These are phyloP conservation scores for Simalia tracyae DNA, from an alignment of 2,797 vertebrate species.

Conservation along the genomic window DNA sequence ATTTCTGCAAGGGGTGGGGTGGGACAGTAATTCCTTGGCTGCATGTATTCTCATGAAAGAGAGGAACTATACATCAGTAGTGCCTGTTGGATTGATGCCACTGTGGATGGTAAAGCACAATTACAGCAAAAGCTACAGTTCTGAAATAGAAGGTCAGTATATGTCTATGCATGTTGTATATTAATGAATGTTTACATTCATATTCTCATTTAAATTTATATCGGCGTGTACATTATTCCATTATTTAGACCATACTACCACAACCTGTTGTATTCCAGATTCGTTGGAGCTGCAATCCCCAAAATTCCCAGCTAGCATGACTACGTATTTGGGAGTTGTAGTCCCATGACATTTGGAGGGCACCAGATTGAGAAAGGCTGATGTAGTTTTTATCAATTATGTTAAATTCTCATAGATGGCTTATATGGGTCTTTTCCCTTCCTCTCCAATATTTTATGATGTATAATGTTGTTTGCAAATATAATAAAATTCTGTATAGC, in stretches of 20 bases:
- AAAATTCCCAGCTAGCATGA: neutral
- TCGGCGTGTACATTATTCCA: slow-evolving; percentile 75
- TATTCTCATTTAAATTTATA: slow-evolving; percentile 72
- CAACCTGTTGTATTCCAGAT: neutral
- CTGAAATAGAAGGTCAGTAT: slow-evolving; percentile 72
- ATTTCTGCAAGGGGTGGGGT: neutral
- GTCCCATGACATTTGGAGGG: neutral
- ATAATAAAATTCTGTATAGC: slow-evolving; percentile 81
- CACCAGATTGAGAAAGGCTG: neutral
- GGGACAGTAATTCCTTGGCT: neutral
- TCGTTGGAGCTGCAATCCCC: neutral
- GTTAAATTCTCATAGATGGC: slow-evolving; percentile 80
- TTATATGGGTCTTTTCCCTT: slow-evolving; percentile 66
- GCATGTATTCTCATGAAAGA: neutral
- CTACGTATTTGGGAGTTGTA: neutral
- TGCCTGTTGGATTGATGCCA: slow-evolving; percentile 1
- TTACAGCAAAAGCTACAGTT: slow-evolving; percentile 60
- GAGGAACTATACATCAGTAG: neutral
- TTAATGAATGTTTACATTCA: slow-evolving; percentile 79
- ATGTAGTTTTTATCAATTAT: slow-evolving; percentile 74
- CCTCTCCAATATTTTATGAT: slow-evolving; percentile 74
- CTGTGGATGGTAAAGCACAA: slow-evolving; percentile 72
- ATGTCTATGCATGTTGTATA: slow-evolving; percentile 81
- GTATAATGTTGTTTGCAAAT: slow-evolving; percentile 82
- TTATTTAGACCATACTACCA: slow-evolving; percentile 37